These are phyloP conservation scores for Lophochroa leadbeateri DNA, from an alignment of 2,113 vertebrate species.

Conservation along the genomic window DNA sequence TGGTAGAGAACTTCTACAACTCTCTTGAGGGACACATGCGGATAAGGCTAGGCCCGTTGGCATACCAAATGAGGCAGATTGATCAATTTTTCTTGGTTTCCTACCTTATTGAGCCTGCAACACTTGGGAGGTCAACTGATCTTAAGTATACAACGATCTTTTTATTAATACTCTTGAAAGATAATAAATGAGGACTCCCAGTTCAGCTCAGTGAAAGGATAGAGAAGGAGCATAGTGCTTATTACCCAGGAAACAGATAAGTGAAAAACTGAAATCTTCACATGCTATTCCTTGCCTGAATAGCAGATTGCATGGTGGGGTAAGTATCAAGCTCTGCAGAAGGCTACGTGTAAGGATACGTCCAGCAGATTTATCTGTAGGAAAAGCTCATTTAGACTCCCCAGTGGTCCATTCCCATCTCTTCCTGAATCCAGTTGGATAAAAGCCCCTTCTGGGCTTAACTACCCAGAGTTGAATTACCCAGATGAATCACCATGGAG, in stretches of 20 bases:
- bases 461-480: not conserved
- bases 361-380: not conserved
- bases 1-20: not conserved
- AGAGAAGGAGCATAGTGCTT: not conserved
- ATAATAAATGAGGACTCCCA: not conserved
- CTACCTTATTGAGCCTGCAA: not conserved
- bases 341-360: not conserved
- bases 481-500: constrained; percentile 10
- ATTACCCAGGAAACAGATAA: not conserved
- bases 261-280: not conserved
- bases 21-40: not conserved
- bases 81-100: not conserved
- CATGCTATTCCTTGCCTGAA: not conserved
- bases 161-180: not conserved
- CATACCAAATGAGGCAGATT: not conserved
- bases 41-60: not conserved
- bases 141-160: not conserved
- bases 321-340: not conserved
- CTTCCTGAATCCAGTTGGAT: not conserved
- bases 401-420: not conserved
- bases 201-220: not conserved
- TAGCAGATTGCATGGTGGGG: not conserved
- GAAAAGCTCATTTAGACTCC: not conserved
- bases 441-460: not conserved
- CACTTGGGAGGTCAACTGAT: not conserved